Evolutionary conservation across 2,888 invertebrate genomes (phyloP).

Genomic region (Allacma fusca): DNA sequence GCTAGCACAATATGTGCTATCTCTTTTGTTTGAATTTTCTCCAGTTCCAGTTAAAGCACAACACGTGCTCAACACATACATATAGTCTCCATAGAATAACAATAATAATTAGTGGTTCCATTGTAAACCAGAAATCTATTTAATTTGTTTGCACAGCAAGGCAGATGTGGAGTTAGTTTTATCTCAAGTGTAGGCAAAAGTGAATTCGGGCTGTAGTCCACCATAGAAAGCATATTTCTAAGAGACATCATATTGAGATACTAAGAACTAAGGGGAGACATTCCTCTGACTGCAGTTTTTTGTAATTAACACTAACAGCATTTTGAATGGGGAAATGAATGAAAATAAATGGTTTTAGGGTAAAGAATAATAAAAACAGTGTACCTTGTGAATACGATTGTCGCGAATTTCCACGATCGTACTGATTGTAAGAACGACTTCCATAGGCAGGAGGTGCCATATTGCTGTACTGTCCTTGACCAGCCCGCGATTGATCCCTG

Average conservation of each 20-base stretch:
- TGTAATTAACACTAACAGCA: too few relatives aligned
- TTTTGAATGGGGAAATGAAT: too few relatives aligned
- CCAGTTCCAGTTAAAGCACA: background rate
- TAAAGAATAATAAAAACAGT: too few relatives aligned
- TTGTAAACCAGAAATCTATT: background rate
- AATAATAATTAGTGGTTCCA: background rate
- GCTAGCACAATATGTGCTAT: background rate
- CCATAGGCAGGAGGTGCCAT: slow-evolving; percentile 62
- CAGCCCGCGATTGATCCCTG: slow-evolving; percentile 18
- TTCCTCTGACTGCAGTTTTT: too few relatives aligned
- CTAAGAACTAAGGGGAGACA: too few relatives aligned
- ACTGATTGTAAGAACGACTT: slow-evolving; percentile 36
- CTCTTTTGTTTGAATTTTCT: background rate
- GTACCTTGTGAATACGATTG: slow-evolving; percentile 43
- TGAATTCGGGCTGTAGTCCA: too few relatives aligned
- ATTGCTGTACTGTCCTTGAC: slow-evolving; percentile 63
- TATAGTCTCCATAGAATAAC: background rate
- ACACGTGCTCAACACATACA: background rate
- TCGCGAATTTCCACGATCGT: slow-evolving; percentile 39
- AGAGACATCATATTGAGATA: too few relatives aligned
- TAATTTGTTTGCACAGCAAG: background rate
- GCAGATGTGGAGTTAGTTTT: background rate
- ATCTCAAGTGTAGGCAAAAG: background rate
- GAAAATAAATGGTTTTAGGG: too few relatives aligned
- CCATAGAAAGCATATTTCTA: too few relatives aligned